A percentile compares a stretch with the other conserved stretches of the same genome.
Conservation (phyloP, 2,113 vertebrate genomes). For the Hemiscyllium ocellatum region DNA sequence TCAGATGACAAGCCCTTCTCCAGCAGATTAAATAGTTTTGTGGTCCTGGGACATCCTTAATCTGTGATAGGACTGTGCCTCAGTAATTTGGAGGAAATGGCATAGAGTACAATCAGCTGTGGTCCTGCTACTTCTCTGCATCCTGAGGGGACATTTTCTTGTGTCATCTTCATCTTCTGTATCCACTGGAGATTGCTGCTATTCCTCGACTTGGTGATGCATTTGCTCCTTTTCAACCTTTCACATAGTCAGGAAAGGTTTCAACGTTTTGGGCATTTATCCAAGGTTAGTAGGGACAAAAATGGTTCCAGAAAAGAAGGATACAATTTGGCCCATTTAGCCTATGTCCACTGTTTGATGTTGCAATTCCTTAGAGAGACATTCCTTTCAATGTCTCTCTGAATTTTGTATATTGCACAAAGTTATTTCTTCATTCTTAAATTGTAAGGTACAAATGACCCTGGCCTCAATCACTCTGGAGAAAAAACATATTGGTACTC, state of each 20-base stretch:
- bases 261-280: neutral
- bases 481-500: neutral
- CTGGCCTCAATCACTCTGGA: neutral
- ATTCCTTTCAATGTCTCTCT: neutral
- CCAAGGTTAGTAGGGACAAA: neutral
- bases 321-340: neutral
- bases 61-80: too few relatives aligned
- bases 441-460: neutral
- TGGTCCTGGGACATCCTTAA: too few relatives aligned
- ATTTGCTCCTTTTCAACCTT: neutral
- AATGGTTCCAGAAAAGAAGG: neutral
- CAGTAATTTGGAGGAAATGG: too few relatives aligned
- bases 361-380: neutral
- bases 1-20: too few relatives aligned
- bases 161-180: neutral
- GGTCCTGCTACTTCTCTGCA: too few relatives aligned
- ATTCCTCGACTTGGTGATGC: too few relatives aligned
- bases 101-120: too few relatives aligned
- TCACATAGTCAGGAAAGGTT: neutral
- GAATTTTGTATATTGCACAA: neutral
- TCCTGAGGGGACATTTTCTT: too few relatives aligned
- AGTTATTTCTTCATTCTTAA: slow-evolving; percentile 9
- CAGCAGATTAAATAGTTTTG: too few relatives aligned
- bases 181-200: neutral
- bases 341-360: neutral